A percentile compares a stretch with the other conserved stretches of the same genome.
These are phyloP conservation scores for Botia almorhae DNA, from an alignment of 2,797 vertebrate genomes.

Conservation along the genomic window DNA sequence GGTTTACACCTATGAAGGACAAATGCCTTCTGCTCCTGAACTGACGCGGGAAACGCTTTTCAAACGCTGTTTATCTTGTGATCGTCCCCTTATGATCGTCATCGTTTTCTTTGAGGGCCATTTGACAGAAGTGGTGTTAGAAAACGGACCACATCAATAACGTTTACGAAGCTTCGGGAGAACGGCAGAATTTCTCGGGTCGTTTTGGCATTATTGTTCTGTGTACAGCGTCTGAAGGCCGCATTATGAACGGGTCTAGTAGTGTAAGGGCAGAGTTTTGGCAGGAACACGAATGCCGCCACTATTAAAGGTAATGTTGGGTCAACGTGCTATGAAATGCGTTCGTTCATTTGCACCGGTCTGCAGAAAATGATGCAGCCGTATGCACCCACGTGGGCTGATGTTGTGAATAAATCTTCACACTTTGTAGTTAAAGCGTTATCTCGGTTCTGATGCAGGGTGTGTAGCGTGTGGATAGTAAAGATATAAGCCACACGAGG, in stretches of 20 bases:
- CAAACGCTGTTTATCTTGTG: neutral
- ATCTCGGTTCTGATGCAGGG: neutral
- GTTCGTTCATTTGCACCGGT: neutral
- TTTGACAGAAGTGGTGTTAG: constrained; percentile 1
- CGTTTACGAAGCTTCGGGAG: constrained; percentile 28
- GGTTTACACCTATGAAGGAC: constrained; percentile 17
- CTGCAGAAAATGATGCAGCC: neutral
- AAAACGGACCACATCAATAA: constrained; percentile 15
- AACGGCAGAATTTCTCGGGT: neutral
- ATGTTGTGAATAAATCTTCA: constrained; percentile 3
- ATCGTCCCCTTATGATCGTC: constrained; percentile 14
- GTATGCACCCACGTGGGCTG: neutral
- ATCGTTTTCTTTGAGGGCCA: constrained; percentile 9
- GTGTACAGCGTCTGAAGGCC: neutral
- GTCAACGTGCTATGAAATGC: constrained; percentile 11
- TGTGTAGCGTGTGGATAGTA: no score
- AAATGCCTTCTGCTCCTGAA: neutral
- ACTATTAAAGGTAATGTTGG: constrained; percentile 2
- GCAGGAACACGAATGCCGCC: constrained; percentile 5
- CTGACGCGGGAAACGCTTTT: neutral
- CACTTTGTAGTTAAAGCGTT: neutral
- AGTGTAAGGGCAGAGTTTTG: constrained; percentile 23
- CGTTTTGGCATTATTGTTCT: neutral
- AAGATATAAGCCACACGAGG: no score
- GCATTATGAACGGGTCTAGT: constrained; percentile 12